These are phyloP conservation scores for Sylvia borin DNA, from an alignment of 2,797 vertebrate genomes.

Conservation along the genomic window DNA sequence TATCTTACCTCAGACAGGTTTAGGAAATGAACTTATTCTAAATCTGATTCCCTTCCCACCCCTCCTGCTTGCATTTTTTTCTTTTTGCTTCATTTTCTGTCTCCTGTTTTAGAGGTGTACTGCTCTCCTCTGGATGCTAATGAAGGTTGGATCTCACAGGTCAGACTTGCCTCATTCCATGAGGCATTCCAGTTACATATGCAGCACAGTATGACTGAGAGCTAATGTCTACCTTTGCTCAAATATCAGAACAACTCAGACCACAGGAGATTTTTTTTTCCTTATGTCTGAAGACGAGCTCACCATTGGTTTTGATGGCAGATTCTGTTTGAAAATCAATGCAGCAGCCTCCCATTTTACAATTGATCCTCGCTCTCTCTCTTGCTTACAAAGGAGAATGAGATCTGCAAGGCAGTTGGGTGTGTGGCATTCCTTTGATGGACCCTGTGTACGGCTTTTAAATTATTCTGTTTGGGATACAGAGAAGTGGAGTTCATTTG, in stretches of 20 bases:
- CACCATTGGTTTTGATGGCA: constrained; percentile 37
- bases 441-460: not conserved
- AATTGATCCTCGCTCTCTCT: not conserved
- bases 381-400: not conserved
- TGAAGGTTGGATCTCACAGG: not conserved
- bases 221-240: not conserved
- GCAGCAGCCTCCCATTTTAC: not conserved
- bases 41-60: not conserved
- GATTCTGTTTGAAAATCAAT: constrained; percentile 60
- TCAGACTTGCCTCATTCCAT: not conserved
- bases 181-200: not conserved
- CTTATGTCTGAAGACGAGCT: not conserved
- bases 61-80: not conserved
- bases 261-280: not conserved
- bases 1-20: not conserved
- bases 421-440: constrained; percentile 32
- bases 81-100: not conserved
- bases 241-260: not conserved
- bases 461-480: constrained; percentile 56
- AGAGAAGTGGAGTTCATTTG: constrained; percentile 16
- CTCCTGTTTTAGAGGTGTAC: not conserved
- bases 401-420: not conserved
- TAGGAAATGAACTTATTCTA: not conserved
- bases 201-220: not conserved
- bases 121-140: not conserved